Base-by-base conservation (phyloP, 2,797 vertebrate species). In the Hybognathus amarus region DNA sequence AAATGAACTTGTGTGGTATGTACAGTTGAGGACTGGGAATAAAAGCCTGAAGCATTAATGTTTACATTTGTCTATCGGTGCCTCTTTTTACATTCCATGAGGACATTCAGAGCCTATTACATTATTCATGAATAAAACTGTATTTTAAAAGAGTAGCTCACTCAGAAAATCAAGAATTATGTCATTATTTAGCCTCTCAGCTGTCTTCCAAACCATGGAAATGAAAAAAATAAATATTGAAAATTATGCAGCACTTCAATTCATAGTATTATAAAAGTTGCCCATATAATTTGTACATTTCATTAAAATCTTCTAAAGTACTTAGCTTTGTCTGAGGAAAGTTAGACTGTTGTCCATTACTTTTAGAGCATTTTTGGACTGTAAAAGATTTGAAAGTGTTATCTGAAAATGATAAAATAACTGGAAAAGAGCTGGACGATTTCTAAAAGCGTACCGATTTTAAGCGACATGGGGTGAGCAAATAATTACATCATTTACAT, bases 1-100 rank as follows among this genome's bases (percentile, higher is more conserved):
- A 82, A 77, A 73, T 67, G 71, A 47, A 80, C 59, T 36, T 38
- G 56, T 80, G 24, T 27, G 9, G 47, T 73, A 45, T 66, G 3
- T 27, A 73, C 12, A 17, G 59, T 17, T 68, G 30, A 68, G 27
- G 76, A 81, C 17, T 30, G 45, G 24, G 42, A 61, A 27, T 8
- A 30, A 30, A 63, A 71, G 22, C 15, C 40, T 68, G 15, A 67
- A 54, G 8, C 24, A 10, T 79, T 83, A 27, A 17, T 54, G 24
- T 61, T 70, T 61, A 52, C 17, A 67, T 79, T 56, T 47, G 17
- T 77, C 36, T 36, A 17, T 30, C 13, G 6, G 7, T 38, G 24
- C 76, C 45, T 50, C 47, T 40, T 36, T 36, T 76, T 79, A 61
- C n/a, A 47, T 24, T 56, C 54, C 24, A 5, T 38, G 6, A n/a